Percentiles rank a stretch among this genome's conserved stretches.
phyloP scores from a whole-genome alignment of 2,113 vertebrate genomes.

The Oophaga pumilio region DNA sequence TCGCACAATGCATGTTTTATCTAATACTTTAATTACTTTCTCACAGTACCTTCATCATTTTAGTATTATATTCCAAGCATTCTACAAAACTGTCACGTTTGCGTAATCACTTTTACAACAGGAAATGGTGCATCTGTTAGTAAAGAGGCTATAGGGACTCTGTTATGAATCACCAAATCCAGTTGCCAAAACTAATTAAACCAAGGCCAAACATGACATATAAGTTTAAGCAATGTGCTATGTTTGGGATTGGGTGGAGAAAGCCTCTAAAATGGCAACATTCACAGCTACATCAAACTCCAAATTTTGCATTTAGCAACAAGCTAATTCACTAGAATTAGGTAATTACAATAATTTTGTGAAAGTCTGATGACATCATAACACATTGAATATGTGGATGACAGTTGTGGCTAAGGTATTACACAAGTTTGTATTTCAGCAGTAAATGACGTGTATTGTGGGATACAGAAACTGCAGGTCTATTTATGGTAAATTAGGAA shows the following conservation, averaged over 20 bases:
- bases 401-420: not conserved
- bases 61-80: constrained; percentile 66
- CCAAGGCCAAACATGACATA: constrained; percentile 81
- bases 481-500: too few relatives aligned
- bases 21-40: constrained; percentile 19
- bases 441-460: too few relatives aligned
- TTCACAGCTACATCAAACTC: constrained; percentile 31
- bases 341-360: constrained; percentile 29
- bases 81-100: constrained; percentile 77
- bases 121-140: constrained; percentile 72
- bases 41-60: constrained; percentile 5
- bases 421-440: not conserved
- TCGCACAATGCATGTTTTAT: not conserved
- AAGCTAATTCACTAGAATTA: constrained; percentile 5
- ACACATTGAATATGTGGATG: not conserved
- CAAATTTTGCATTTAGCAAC: constrained; percentile 9
- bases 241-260: constrained; percentile 65
- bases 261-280: constrained; percentile 33
- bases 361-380: constrained; percentile 8
- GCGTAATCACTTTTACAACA: constrained; percentile 74
- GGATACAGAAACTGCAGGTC: too few relatives aligned
- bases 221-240: constrained; percentile 74
- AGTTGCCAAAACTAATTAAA: constrained; percentile 84
- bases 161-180: constrained; percentile 80
- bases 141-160: constrained; percentile 70